These are phyloP conservation scores for Protaetia brevitarsis DNA, from an alignment of 1,140 invertebrate genomes.

Conservation along the genomic window DNA sequence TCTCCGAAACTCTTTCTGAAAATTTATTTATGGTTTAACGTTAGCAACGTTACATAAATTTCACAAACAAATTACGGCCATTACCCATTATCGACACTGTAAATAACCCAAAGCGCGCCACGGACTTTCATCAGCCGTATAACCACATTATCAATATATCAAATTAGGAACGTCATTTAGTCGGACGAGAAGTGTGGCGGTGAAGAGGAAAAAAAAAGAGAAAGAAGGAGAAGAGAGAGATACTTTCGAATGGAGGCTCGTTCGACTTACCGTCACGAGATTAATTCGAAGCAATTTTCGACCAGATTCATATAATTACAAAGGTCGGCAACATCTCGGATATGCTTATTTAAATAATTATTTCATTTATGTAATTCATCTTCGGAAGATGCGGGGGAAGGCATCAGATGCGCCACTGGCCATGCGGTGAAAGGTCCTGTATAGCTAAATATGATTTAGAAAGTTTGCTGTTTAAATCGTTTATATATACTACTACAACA, in stretches of 20 bases:
- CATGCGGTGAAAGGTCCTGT: not conserved
- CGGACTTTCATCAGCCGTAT: conserved; percentile 4
- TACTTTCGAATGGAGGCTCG: not conserved
- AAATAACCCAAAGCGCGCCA: conserved; percentile 13
- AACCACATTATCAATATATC: conserved; percentile 12
- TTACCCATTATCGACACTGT: conserved; percentile 17
- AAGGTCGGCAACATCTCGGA: conserved; percentile 12
- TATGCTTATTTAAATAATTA: conserved; percentile 16
- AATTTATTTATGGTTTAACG: conserved; percentile 1
- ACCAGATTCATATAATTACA: conserved; percentile 10
- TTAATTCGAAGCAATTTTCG: conserved; percentile 10
- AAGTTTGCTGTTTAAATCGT: too few relatives aligned
- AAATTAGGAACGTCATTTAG: conserved; percentile 5
- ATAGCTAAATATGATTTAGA: not conserved
- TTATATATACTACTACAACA: not conserved
- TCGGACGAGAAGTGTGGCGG: not conserved
- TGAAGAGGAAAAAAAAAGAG: conserved; percentile 5
- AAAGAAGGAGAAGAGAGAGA: not conserved
- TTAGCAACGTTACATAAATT: conserved; percentile 12
- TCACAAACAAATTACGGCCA: conserved; percentile 16
- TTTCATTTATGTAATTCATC: conserved; percentile 18
- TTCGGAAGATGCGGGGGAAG: not conserved
- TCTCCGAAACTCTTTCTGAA: not conserved
- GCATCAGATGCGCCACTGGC: not conserved
- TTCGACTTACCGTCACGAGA: not conserved